Conservation (phyloP, 1,140 invertebrate species). For the Procambarus clarkii region DNA sequence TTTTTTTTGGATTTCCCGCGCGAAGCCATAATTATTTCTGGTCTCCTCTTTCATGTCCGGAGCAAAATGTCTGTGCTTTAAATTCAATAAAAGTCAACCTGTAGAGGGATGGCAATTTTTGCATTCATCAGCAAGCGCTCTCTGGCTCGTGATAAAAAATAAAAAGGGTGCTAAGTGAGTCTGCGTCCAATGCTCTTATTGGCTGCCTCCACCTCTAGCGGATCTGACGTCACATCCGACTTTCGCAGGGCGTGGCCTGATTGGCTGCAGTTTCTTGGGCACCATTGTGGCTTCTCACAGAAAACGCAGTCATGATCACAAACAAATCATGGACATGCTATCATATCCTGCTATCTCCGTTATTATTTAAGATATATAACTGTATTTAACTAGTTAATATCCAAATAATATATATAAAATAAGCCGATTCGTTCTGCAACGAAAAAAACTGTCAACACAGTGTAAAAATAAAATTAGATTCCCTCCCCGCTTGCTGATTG, state of each 20-base stretch:
- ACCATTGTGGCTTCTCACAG: slow-evolving; percentile 7
- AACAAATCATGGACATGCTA: slow-evolving; percentile 2
- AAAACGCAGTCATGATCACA: slow-evolving; percentile 8
- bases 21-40: slow-evolving; percentile 32
- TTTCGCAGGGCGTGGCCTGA: slow-evolving; percentile 53
- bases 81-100: slow-evolving; percentile 26
- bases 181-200: slow-evolving; percentile 52
- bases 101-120: slow-evolving; percentile 33
- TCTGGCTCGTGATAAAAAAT: neutral
- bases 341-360: neutral
- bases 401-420: neutral
- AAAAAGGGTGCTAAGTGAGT: slow-evolving; percentile 17
- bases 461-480: slow-evolving; percentile 27
- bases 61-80: slow-evolving; percentile 17
- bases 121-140: slow-evolving; percentile 6
- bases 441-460: neutral
- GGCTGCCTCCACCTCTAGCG: slow-evolving; percentile 47
- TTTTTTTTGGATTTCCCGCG: slow-evolving; percentile 6
- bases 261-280: slow-evolving; percentile 46
- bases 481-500: slow-evolving; percentile 40
- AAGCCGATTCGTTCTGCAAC: no score
- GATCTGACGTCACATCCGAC: slow-evolving; percentile 16
- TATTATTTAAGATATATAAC: slow-evolving; percentile 1
- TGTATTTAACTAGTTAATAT: neutral
- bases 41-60: slow-evolving; percentile 19